These are phyloP conservation scores for Otocyon megalotis DNA, from an alignment of 2,113 vertebrate species.

Conservation along the genomic window DNA sequence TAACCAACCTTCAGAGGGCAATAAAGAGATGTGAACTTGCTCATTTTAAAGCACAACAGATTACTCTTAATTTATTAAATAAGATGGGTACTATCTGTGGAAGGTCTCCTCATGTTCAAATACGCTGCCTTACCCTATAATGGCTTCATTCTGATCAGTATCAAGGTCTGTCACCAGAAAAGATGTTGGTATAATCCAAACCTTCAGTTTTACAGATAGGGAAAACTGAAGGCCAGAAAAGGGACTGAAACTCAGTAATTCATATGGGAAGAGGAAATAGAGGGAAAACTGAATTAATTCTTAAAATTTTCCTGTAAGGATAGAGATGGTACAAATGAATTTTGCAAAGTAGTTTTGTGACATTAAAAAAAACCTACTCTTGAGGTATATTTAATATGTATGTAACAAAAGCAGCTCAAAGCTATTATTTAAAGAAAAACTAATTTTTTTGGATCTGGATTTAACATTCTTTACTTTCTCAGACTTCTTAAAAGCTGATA, in stretches of 20 bases:
- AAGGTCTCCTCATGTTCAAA: constrained; percentile 35
- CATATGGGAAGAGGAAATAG: background rate
- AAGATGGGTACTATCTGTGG: constrained; percentile 46
- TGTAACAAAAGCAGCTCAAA: constrained; percentile 37
- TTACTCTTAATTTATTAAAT: constrained; percentile 43
- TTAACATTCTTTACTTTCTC: constrained; percentile 40
- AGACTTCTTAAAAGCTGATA: constrained; percentile 49
- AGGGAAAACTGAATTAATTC: constrained; percentile 34
- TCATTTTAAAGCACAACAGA: constrained; percentile 68
- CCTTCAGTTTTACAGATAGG: constrained; percentile 16
- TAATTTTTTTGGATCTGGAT: constrained; percentile 47
- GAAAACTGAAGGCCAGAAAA: constrained; percentile 58
- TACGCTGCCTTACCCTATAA: constrained; percentile 24
- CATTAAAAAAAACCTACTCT: background rate
- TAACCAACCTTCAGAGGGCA: constrained; percentile 26
- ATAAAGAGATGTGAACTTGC: constrained; percentile 31
- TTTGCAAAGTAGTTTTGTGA: constrained; percentile 29
- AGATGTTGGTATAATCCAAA: constrained; percentile 24
- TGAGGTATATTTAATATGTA: constrained; percentile 36
- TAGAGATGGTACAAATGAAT: constrained; percentile 47
- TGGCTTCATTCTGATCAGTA: constrained; percentile 36
- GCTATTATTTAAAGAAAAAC: constrained; percentile 30
- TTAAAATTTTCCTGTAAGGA: constrained; percentile 32
- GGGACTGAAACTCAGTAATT: constrained; percentile 33
- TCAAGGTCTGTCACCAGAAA: constrained; percentile 39